Evolutionary conservation across 2,888 invertebrate species (phyloP).

Genomic region (Lithophane semibrunnea): DNA sequence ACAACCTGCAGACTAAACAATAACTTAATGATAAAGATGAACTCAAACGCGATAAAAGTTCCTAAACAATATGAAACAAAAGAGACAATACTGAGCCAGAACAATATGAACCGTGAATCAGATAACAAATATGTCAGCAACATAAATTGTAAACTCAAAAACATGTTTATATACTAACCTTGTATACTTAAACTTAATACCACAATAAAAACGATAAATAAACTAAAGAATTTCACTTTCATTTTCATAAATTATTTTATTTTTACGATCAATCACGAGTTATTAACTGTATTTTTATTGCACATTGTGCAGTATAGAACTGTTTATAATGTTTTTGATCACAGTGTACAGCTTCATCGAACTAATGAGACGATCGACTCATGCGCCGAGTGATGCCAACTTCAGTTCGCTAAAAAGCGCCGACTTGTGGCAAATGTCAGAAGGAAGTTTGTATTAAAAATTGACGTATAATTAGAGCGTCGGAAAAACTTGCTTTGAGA

Average conservation of each 20-base stretch:
- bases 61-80: constrained; percentile 28
- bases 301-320: constrained; percentile 39
- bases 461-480: neutral
- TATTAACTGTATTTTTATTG: constrained; percentile 31
- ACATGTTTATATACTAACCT: constrained; percentile 60
- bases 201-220: constrained; percentile 58
- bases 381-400: constrained; percentile 42
- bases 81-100: constrained; percentile 19
- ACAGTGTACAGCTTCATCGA: constrained; percentile 46
- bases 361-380: constrained; percentile 56
- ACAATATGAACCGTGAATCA: constrained; percentile 41
- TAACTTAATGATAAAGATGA: constrained; percentile 24
- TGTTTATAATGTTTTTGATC: constrained; percentile 51
- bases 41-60: constrained; percentile 36
- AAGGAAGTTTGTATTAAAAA: constrained; percentile 31
- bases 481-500: constrained; percentile 41
- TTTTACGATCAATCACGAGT: constrained; percentile 8
- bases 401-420: constrained; percentile 49
- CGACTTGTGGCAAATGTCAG: constrained; percentile 42
- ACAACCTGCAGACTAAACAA: constrained; percentile 25
- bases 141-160: constrained; percentile 28
- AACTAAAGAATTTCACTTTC: constrained; percentile 49
- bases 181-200: constrained; percentile 56
- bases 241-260: constrained; percentile 44
- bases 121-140: constrained; percentile 37